Conservation (phyloP, 2,888 invertebrate genomes). For the Platyscelio sp. region DNA sequence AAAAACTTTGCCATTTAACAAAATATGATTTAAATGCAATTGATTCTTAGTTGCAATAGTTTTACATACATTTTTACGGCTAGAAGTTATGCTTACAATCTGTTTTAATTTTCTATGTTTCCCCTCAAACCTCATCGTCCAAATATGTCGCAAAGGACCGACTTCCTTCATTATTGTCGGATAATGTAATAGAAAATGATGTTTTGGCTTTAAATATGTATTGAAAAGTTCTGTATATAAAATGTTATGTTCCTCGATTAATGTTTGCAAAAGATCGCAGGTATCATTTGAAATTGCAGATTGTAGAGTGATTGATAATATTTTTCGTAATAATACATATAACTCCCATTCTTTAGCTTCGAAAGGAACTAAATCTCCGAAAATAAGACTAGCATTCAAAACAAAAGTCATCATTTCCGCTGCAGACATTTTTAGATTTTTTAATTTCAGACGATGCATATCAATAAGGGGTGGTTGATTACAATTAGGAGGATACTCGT, state of each 20-base stretch:
- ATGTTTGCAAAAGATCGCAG: conserved; percentile 47
- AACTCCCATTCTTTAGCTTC: conserved; percentile 27
- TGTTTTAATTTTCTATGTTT: conserved; percentile 16
- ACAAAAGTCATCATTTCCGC: conserved; percentile 51
- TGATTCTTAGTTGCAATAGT: too few relatives aligned
- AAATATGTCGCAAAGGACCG: conserved; percentile 52
- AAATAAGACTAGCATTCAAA: conserved; percentile 33
- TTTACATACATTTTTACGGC: not conserved
- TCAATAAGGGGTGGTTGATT: conserved; percentile 65
- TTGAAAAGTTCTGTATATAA: conserved; percentile 49
- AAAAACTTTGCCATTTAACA: too few relatives aligned
- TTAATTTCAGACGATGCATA: conserved; percentile 21
- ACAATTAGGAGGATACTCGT: conserved; percentile 35
- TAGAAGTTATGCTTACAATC: not conserved
- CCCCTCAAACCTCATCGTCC: conserved; percentile 27
- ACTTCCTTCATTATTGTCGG: conserved; percentile 44
- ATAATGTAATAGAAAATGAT: conserved; percentile 61
- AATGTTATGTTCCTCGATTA: conserved; percentile 24
- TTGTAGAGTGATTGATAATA: conserved; percentile 30
- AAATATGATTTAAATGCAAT: too few relatives aligned
- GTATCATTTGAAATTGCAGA: conserved; percentile 19
- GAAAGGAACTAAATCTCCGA: conserved; percentile 39
- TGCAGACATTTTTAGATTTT: conserved; percentile 66
- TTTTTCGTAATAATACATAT: conserved; percentile 37
- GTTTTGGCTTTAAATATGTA: conserved; percentile 61